These are phyloP conservation scores for Ceyx melanurus DNA, from an alignment of 2,113 vertebrate genomes.

Conservation along the genomic window DNA sequence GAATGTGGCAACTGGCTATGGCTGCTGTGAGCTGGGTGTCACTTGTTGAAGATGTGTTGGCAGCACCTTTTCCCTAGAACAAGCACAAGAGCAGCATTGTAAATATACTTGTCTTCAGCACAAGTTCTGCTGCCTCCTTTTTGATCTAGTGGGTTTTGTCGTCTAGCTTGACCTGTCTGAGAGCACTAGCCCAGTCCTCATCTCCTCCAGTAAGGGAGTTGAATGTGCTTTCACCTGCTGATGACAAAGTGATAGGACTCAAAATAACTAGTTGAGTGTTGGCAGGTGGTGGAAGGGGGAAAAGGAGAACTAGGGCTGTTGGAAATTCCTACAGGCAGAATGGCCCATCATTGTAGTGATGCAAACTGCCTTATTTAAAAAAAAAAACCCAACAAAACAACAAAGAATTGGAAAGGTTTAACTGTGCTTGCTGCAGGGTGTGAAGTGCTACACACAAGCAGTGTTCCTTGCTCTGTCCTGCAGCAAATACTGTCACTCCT, in stretches of 20 bases:
- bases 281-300: background rate
- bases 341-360: fast-evolving
- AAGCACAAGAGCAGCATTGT: background rate
- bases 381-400: no score
- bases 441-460: background rate
- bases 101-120: background rate
- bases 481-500: fast-evolving
- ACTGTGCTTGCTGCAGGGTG: background rate
- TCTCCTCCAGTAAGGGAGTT: fast-evolving
- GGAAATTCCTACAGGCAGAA: background rate
- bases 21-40: background rate
- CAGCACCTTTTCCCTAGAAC: background rate
- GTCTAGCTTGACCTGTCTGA: background rate
- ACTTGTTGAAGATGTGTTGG: background rate
- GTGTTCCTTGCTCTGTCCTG: background rate
- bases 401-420: background rate
- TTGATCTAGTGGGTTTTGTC: background rate
- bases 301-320: background rate
- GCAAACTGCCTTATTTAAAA: background rate
- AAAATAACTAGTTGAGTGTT: background rate
- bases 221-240: background rate
- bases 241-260: background rate
- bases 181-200: background rate
- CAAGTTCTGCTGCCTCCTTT: background rate
- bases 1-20: background rate